These are phyloP conservation scores for Cynopterus brachyotis DNA, from an alignment of 2,113 vertebrate genomes.

Conservation along the genomic window DNA sequence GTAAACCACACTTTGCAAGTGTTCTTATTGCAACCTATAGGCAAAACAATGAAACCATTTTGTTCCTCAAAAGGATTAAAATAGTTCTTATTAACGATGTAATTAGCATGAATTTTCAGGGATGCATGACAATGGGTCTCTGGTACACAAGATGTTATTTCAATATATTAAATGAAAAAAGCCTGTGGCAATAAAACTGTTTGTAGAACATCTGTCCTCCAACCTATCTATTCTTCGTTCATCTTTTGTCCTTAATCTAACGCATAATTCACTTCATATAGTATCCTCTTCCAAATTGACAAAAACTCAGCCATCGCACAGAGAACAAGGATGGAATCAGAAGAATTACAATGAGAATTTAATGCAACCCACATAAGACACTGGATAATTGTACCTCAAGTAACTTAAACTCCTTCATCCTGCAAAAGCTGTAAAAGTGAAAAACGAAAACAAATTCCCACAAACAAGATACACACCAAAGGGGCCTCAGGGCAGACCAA, in stretches of 20 bases:
- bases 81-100: not conserved
- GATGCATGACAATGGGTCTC: not conserved
- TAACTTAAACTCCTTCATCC: not conserved
- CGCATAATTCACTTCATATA: not conserved
- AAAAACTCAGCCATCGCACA: not conserved
- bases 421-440: not conserved
- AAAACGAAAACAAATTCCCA: not conserved
- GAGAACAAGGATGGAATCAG: not conserved
- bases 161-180: not conserved
- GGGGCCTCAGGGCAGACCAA: not conserved
- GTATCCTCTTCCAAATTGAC: not conserved
- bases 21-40: not conserved
- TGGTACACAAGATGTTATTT: not conserved
- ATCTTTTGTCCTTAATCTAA: not conserved
- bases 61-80: not conserved
- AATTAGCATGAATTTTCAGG: not conserved
- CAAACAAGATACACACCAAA: not conserved
- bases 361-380: not conserved
- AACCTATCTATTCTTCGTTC: not conserved
- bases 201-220: not conserved
- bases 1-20: not conserved
- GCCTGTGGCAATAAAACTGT: not conserved
- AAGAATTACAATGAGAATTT: not conserved
- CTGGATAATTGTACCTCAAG: not conserved
- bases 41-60: conserved; percentile 9